phyloP scores from a whole-genome alignment of 2,888 invertebrate genomes.

The Acrobasis suavella region DNA sequence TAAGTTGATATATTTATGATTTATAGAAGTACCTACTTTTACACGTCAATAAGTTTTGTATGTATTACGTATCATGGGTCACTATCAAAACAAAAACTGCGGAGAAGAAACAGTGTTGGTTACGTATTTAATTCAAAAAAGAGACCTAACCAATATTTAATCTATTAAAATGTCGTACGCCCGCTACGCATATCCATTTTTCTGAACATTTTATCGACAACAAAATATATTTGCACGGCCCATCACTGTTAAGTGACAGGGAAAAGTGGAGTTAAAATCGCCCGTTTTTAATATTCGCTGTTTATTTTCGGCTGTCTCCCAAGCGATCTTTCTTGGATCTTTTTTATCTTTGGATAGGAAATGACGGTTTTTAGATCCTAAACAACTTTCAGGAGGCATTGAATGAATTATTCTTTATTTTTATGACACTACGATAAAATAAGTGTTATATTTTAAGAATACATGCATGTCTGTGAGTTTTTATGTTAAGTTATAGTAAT shows the following conservation, averaged over 20 bases:
- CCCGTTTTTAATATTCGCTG: constrained; percentile 43
- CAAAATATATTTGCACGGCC: constrained; percentile 11
- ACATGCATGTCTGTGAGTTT: no score
- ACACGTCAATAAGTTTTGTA: no score
- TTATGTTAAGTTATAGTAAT: no score
- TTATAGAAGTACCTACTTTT: no score
- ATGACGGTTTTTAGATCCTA: constrained; percentile 22
- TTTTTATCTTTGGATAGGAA: constrained; percentile 14
- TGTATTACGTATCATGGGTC: no score
- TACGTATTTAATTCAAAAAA: no score
- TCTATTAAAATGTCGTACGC: no score
- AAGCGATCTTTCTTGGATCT: constrained; percentile 29
- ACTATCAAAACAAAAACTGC: no score
- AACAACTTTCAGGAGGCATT: not conserved
- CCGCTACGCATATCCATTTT: not conserved
- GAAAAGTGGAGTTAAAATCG: constrained; percentile 36
- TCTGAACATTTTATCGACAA: constrained; percentile 28
- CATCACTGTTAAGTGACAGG: constrained; percentile 31
- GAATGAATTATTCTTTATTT: constrained; percentile 3
- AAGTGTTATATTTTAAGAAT: no score
- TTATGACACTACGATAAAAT: not conserved
- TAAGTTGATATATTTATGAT: no score
- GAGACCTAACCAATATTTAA: no score
- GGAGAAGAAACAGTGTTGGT: no score
- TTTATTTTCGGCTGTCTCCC: constrained; percentile 36